These are phyloP conservation scores for Parauchenoglanis punctatus DNA, from an alignment of 2,797 vertebrate species.

Conservation along the genomic window DNA sequence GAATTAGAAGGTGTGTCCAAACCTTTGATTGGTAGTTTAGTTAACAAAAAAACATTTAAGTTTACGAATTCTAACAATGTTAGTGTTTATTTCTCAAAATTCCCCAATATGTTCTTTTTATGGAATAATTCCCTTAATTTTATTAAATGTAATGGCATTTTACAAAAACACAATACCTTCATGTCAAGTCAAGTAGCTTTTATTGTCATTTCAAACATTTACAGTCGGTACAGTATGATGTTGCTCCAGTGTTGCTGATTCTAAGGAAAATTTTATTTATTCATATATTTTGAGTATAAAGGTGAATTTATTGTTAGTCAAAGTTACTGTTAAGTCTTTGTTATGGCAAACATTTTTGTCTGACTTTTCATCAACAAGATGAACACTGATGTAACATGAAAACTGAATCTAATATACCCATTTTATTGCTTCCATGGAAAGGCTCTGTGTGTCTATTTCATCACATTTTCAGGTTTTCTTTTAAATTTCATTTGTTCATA, in stretches of 20 bases:
- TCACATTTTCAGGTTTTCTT: not conserved
- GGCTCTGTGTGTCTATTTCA: not conserved
- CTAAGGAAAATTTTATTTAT: not conserved
- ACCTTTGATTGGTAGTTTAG: too few species aligned
- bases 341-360: not conserved
- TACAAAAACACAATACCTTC: not conserved
- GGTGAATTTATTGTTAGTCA: not conserved
- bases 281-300: not conserved
- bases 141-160: not conserved
- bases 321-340: not conserved
- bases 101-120: not conserved
- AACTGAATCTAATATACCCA: not conserved
- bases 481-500: constrained; percentile 3
- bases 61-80: too few species aligned
- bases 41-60: too few species aligned
- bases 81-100: not conserved
- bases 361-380: not conserved
- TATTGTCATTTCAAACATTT: too few species aligned
- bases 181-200: too few species aligned
- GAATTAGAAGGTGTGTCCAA: too few species aligned
- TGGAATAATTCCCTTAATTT: not conserved
- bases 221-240: too few species aligned
- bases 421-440: not conserved
- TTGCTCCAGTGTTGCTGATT: not conserved
- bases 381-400: not conserved